phyloP scores from a whole-genome alignment of 2,888 invertebrate genomes.

The Erebia palarica region DNA sequence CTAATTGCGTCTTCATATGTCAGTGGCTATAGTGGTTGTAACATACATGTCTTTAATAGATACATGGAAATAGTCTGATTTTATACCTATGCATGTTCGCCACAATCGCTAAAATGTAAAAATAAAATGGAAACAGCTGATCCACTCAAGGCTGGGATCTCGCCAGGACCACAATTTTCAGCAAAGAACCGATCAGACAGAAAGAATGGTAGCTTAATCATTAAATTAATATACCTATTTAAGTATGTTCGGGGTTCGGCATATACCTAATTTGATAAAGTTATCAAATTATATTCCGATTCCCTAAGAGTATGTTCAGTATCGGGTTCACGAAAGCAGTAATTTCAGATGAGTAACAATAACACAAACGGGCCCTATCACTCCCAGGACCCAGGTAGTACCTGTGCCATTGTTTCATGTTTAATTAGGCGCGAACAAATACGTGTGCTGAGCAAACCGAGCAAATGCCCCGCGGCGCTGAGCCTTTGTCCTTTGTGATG shows the following conservation, averaged over 20 bases:
- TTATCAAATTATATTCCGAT: slow-evolving; percentile 1
- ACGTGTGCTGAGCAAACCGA: slow-evolving; percentile 72
- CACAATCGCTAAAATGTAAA: too few relatives aligned
- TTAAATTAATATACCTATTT: too few relatives aligned
- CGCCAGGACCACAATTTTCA: too few relatives aligned
- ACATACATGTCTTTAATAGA: too few relatives aligned
- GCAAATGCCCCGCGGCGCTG: slow-evolving; percentile 70
- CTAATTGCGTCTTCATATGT: neutral
- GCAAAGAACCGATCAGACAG: too few relatives aligned
- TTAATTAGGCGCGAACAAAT: slow-evolving; percentile 81
- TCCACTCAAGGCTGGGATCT: too few relatives aligned
- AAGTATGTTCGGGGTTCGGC: too few relatives aligned
- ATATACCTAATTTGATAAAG: too few relatives aligned
- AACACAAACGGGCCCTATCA: slow-evolving; percentile 54
- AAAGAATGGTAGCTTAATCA: too few relatives aligned
- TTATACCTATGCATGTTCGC: neutral
- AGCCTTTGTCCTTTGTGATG: slow-evolving; percentile 76
- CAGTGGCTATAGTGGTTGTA: too few relatives aligned
- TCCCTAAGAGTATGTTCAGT: neutral
- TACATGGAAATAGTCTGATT: too few relatives aligned
- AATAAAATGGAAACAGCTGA: too few relatives aligned
- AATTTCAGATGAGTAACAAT: slow-evolving; percentile 40
- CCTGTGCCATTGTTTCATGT: slow-evolving; percentile 66
- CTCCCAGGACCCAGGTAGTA: slow-evolving; percentile 57
- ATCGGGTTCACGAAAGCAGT: slow-evolving; percentile 25